phyloP scores from a whole-genome alignment of 2,888 invertebrate genomes.

The Oligia fasciuncula region DNA sequence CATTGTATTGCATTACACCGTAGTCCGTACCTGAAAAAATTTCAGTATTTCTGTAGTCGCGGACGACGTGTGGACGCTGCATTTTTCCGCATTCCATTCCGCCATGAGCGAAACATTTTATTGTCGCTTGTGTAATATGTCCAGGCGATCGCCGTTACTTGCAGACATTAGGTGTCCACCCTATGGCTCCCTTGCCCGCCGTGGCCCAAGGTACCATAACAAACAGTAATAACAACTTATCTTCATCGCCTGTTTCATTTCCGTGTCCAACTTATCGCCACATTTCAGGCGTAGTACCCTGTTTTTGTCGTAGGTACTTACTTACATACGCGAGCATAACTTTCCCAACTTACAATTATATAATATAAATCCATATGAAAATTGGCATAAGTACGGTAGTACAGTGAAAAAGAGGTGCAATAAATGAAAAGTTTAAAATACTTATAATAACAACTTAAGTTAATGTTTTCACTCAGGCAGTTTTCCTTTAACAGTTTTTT shows the following conservation, averaged over 20 bases:
- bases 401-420: neutral
- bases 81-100: conserved; percentile 39
- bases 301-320: conserved; percentile 53
- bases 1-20: neutral
- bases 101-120: conserved; percentile 52
- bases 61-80: conserved; percentile 9
- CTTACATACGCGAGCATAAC: conserved; percentile 57
- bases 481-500: neutral
- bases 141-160: conserved; percentile 52
- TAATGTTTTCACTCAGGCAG: neutral
- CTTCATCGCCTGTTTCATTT: conserved; percentile 82
- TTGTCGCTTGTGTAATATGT: conserved; percentile 46
- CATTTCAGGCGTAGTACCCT: conserved; percentile 74
- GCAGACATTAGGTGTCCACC: conserved; percentile 58
- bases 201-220: conserved; percentile 72
- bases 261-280: conserved; percentile 79
- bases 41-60: conserved; percentile 12
- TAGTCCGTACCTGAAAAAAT: conserved; percentile 13
- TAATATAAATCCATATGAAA: neutral
- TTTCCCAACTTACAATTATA: conserved; percentile 18
- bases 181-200: conserved; percentile 56
- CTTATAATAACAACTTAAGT: neutral
- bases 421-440: neutral
- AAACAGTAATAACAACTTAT: conserved; percentile 83
- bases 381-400: neutral